These are phyloP conservation scores for Caerostris darwini DNA, from an alignment of 1,140 invertebrate genomes.

Conservation along the genomic window DNA sequence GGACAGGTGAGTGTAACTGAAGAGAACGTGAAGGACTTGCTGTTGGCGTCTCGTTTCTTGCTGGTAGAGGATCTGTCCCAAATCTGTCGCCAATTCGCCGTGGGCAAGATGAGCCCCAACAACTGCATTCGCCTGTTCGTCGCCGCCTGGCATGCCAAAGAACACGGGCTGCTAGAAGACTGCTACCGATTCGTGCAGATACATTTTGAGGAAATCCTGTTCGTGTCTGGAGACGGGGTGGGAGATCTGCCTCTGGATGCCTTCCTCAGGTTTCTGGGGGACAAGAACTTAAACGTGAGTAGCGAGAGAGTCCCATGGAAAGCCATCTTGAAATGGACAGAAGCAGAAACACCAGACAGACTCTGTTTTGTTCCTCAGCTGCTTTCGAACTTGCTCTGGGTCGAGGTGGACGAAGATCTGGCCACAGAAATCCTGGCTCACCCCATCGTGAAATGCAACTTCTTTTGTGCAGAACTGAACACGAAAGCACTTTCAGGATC, in stretches of 20 bases:
- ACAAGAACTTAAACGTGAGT: constrained; percentile 36
- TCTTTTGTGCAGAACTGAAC: not conserved
- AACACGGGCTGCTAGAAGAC: not conserved
- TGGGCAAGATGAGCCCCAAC: not conserved
- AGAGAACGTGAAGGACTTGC: not conserved
- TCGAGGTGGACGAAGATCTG: not conserved
- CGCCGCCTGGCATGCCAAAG: not conserved
- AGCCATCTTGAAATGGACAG: constrained; percentile 2
- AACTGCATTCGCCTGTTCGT: not conserved
- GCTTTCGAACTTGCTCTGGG: not conserved
- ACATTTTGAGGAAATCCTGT: constrained; percentile 6
- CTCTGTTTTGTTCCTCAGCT: not conserved
- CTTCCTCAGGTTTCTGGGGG: not conserved
- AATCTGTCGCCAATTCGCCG: not conserved
- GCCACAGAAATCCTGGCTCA: not conserved
- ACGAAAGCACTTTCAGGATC: not conserved
- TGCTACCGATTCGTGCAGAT: constrained; percentile 17
- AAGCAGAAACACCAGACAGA: not conserved
- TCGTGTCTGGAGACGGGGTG: not conserved
- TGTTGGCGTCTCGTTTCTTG: not conserved
- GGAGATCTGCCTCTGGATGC: not conserved
- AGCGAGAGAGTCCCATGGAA: not conserved
- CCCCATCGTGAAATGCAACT: constrained; percentile 2
- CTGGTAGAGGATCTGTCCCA: not conserved
- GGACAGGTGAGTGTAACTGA: not conserved